These are phyloP conservation scores for Stegastes partitus DNA, from an alignment of 2,113 vertebrate species.

Conservation along the genomic window DNA sequence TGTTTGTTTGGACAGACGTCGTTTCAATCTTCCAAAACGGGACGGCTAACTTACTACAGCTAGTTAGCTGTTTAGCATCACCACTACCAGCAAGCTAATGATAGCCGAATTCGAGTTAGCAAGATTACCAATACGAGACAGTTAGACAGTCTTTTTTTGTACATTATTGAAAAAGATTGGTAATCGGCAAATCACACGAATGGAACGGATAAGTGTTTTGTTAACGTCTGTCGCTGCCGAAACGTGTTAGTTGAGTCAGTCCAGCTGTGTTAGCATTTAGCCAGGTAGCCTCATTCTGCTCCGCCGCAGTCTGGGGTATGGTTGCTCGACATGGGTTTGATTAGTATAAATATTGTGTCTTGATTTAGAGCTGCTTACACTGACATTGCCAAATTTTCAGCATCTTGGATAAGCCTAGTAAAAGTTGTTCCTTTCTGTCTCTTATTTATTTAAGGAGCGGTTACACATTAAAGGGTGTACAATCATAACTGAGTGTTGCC, in stretches of 20 bases:
- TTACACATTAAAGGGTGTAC: no score
- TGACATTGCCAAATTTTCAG: no score
- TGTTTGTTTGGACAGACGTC: slow-evolving; percentile 72
- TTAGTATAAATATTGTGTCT: neutral
- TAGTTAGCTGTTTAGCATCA: slow-evolving; percentile 40
- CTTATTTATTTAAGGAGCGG: no score
- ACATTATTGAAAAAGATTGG: neutral
- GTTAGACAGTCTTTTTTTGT: neutral
- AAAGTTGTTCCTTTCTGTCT: no score
- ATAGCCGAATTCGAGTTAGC: slow-evolving; percentile 12
- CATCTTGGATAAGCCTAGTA: no score
- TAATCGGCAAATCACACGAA: neutral
- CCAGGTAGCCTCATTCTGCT: slow-evolving; percentile 27
- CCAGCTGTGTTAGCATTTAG: slow-evolving; percentile 63
- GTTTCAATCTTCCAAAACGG: slow-evolving; percentile 73
- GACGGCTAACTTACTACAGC: slow-evolving; percentile 32
- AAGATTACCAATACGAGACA: neutral
- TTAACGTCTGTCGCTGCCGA: neutral
- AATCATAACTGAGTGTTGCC: no score
- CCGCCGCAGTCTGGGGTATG: slow-evolving; percentile 8
- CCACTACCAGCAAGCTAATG: neutral
- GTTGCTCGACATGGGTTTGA: neutral
- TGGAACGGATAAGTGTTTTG: neutral
- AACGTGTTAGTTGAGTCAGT: slow-evolving; percentile 17
- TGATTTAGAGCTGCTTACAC: neutral